phyloP scores from a whole-genome alignment of 2,113 vertebrate species.

The Monarcha castaneiventris region DNA sequence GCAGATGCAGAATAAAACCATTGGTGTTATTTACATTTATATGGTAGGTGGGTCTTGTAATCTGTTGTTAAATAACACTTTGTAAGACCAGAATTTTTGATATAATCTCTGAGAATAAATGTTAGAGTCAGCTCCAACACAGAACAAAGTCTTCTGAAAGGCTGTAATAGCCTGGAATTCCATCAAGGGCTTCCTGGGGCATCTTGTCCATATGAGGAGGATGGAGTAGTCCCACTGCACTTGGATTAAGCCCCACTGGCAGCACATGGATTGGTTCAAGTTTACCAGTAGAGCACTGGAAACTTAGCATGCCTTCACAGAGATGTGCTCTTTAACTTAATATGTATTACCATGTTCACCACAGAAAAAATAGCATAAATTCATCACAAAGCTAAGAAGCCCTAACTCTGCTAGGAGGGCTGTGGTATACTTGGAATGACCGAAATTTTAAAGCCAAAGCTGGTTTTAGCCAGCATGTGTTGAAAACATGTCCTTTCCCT shows the following conservation, averaged over 20 bases:
- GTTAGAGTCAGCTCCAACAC: not conserved
- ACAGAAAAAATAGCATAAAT: not conserved
- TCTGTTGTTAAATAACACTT: not conserved
- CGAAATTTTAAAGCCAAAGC: not conserved
- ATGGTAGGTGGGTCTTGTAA: not conserved
- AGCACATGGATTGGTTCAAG: not conserved
- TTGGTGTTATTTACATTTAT: not conserved
- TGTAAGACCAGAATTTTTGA: not conserved
- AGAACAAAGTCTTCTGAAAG: not conserved
- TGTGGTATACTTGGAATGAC: not conserved
- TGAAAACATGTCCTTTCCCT: not conserved
- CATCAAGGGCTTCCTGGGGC: not conserved
- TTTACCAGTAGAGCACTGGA: not conserved
- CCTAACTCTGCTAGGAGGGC: not conserved
- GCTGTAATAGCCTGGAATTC: not conserved
- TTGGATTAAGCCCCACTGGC: not conserved
- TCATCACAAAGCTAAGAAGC: not conserved
- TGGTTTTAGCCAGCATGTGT: not conserved
- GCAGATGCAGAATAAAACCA: not conserved
- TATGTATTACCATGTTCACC: not conserved
- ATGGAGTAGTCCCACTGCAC: not conserved
- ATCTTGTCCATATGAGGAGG: not conserved
- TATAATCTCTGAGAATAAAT: not conserved
- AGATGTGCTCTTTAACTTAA: not conserved
- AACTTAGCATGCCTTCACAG: not conserved